A percentile compares a stretch with the other conserved stretches of the same genome.
Evolutionary conservation across 2,888 invertebrate genomes (phyloP).

Genomic region (Dicyrtomina minuta): DNA sequence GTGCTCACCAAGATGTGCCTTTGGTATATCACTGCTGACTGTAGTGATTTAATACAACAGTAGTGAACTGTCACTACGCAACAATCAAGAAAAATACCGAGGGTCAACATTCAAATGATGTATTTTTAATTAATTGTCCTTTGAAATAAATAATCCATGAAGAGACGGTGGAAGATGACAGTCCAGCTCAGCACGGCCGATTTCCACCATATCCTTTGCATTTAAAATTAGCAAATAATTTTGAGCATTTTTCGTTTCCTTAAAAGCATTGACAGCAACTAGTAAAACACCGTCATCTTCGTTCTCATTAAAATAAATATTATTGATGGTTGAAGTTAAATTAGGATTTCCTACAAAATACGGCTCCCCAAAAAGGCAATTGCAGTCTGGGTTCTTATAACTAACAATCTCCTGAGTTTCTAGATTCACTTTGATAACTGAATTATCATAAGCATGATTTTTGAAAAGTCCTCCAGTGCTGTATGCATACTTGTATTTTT

Average conservation of each 20-base stretch:
- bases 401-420: background rate
- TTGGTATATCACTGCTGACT: too few species aligned
- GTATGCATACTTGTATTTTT: background rate
- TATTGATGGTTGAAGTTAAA: background rate
- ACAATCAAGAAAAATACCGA: too few species aligned
- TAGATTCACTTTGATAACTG: background rate
- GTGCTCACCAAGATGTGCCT: too few species aligned
- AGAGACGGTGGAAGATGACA: background rate
- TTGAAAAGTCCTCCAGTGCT: background rate
- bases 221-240: slow-evolving; percentile 5
- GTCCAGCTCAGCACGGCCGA: background rate
- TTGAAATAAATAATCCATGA: background rate
- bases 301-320: background rate
- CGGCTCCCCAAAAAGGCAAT: slow-evolving; percentile 1
- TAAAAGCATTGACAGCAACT: background rate
- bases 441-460: background rate
- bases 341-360: background rate
- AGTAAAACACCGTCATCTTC: background rate
- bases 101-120: too few species aligned
- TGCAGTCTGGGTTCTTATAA: background rate
- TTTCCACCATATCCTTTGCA: background rate
- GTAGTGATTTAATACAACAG: too few species aligned
- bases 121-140: background rate
- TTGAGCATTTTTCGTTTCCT: background rate
- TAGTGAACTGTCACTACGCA: too few species aligned